These are phyloP conservation scores for Spheniscus mendiculus DNA, from an alignment of 2,113 vertebrate genomes.

Conservation along the genomic window DNA sequence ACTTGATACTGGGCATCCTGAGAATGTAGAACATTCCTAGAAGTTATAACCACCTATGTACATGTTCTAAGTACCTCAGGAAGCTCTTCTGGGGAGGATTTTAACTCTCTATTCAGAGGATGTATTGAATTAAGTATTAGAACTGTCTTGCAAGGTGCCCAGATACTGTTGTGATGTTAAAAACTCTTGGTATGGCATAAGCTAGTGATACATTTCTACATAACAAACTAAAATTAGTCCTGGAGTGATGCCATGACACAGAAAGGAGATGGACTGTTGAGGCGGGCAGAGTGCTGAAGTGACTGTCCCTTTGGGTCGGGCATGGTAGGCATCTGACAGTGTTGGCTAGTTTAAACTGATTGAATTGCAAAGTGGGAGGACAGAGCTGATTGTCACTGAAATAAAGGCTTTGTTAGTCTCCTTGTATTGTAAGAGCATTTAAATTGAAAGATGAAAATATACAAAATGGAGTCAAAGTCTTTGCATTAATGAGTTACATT, in stretches of 20 bases:
- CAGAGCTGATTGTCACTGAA: background rate
- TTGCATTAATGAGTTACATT: background rate
- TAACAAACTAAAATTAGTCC: background rate
- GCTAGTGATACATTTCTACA: background rate
- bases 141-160: background rate
- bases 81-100: background rate
- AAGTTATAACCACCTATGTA: background rate
- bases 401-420: background rate
- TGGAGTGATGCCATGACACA: background rate
- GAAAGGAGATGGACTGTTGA: background rate
- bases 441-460: background rate
- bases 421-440: background rate
- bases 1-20: background rate
- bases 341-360: fast-evolving
- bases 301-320: background rate
- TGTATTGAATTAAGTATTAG: background rate
- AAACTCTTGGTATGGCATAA: background rate
- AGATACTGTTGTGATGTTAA: background rate
- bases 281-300: background rate
- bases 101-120: background rate
- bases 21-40: background rate
- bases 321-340: background rate
- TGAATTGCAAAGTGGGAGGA: background rate
- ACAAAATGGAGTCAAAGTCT: background rate
- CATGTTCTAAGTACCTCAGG: background rate